Conservation (phyloP, 2,113 vertebrate species). For the Sigmodon hispidus region DNA sequence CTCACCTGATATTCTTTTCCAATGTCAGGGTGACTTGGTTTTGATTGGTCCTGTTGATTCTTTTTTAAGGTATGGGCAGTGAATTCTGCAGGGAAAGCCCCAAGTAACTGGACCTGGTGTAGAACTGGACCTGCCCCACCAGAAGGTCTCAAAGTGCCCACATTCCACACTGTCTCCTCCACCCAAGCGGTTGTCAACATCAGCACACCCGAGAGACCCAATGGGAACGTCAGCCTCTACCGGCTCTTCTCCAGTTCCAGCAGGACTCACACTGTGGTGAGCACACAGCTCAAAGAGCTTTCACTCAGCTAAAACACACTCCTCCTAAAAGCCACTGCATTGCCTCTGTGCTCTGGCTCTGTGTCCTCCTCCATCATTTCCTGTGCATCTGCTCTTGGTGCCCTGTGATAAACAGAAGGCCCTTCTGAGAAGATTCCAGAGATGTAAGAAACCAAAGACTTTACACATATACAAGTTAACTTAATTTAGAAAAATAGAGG, state of each 20-base stretch:
- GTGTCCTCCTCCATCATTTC: neutral
- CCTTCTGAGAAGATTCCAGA: neutral
- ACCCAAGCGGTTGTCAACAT: constrained; percentile 91
- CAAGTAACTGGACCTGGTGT: constrained; percentile 89
- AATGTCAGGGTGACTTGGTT: neutral
- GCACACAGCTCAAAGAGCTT: constrained; percentile 8
- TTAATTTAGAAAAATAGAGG: neutral
- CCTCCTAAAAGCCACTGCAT: neutral
- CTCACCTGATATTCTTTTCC: neutral
- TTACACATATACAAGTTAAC: neutral
- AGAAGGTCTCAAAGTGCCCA: constrained; percentile 88
- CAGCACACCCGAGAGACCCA: constrained; percentile 88
- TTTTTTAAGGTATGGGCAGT: constrained; percentile 90
- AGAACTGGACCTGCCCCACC: constrained; percentile 92
- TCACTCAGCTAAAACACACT: neutral
- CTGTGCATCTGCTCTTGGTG: neutral
- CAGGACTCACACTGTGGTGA: constrained; percentile 88
- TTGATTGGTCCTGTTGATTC: constrained; percentile 57
- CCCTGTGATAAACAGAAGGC: neutral
- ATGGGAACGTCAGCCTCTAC: constrained; percentile 93
- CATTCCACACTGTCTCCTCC: constrained; percentile 86
- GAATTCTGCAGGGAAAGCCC: constrained; percentile 89
- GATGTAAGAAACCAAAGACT: neutral
- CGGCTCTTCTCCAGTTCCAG: constrained; percentile 88
- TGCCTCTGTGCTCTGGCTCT: no score